Evolutionary conservation across 2,797 vertebrate species (phyloP).

Genomic region (Mionectes olivaceus): DNA sequence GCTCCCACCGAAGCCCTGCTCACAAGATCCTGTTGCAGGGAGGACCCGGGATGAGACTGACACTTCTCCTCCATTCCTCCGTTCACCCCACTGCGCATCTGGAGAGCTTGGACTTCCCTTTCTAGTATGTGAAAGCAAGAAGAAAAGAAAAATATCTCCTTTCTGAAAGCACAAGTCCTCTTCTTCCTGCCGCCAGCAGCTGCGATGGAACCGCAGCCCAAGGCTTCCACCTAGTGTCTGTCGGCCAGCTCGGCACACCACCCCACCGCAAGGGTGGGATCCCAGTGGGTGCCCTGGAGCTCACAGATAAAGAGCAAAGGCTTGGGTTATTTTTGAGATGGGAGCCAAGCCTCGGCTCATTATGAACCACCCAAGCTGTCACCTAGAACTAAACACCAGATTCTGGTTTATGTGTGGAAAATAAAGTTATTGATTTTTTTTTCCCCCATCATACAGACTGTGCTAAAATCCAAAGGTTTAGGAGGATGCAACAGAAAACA

Average conservation of each 20-base stretch:
- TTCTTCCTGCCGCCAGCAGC: neutral
- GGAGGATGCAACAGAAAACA: slow-evolving; percentile 3
- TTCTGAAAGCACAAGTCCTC: slow-evolving; percentile 37
- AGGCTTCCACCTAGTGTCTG: slow-evolving; percentile 72
- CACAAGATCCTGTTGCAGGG: neutral
- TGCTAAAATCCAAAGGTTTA: neutral
- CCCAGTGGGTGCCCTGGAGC: neutral
- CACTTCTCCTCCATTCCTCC: neutral
- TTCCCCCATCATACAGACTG: neutral
- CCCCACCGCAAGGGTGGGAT: neutral
- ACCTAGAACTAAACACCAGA: neutral
- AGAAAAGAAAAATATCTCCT: neutral
- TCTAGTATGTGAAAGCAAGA: neutral
- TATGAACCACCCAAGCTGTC: neutral
- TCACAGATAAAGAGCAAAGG: neutral
- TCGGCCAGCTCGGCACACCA: neutral
- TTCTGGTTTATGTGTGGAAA: neutral
- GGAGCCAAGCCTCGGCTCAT: neutral
- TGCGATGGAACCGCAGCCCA: slow-evolving; percentile 44
- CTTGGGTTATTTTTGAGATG: neutral
- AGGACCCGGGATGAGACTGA: neutral
- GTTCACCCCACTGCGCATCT: neutral
- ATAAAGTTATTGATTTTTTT: neutral
- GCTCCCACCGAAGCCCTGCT: neutral
- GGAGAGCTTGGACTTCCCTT: neutral